A percentile compares a stretch with the other conserved stretches of the same genome.
Conservation (phyloP, 1,140 invertebrate genomes). For the Melanaphis sacchari region DNA sequence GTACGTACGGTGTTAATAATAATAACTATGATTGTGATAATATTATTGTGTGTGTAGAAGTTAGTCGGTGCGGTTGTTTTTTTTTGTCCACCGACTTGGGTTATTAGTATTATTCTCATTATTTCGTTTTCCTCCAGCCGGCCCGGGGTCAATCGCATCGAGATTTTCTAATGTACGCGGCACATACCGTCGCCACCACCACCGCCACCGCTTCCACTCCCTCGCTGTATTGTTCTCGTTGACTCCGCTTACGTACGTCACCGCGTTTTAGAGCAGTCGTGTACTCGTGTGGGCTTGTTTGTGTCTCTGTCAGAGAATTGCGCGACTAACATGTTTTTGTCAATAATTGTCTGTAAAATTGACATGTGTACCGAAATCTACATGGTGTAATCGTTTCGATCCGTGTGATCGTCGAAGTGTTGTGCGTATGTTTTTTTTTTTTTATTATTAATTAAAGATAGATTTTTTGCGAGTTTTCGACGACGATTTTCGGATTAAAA, state of each 20-base stretch:
- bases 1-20: neutral
- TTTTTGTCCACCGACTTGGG: neutral
- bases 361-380: neutral
- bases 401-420: neutral
- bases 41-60: neutral
- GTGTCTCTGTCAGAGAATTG: neutral
- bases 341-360: neutral
- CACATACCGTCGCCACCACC: neutral
- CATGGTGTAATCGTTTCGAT: neutral
- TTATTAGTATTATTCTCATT: neutral
- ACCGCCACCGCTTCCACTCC: constrained; percentile 17
- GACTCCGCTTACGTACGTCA: constrained; percentile 9
- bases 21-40: neutral
- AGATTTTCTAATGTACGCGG: constrained; percentile 38
- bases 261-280: constrained; percentile 17
- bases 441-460: neutral
- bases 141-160: constrained; percentile 47
- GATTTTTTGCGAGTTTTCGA: neutral
- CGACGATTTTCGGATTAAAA: no score
- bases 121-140: constrained; percentile 17
- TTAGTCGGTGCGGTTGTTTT: neutral
- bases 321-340: neutral
- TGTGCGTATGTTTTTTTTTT: neutral
- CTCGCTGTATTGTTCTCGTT: neutral
- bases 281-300: neutral